Evolutionary conservation across 2,888 invertebrate genomes (phyloP), one percentile per base, ranked within the genome.

Genomic region (Hemithea aestivaria): DNA sequence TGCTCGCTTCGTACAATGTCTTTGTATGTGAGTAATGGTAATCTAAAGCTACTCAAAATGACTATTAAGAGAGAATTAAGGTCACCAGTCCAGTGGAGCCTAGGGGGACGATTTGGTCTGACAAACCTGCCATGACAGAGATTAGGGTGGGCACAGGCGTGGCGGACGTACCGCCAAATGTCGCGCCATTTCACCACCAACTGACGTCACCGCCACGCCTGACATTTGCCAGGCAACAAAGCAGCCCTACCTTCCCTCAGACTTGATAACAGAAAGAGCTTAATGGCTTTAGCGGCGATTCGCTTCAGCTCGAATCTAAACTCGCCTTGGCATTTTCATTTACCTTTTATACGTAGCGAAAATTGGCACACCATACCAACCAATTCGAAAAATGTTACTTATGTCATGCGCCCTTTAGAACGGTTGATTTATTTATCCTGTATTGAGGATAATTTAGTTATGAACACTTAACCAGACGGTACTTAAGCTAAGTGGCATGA

Each of bases 161-260:
- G 84, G 76, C 71, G 62, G 62, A 42, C 62, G 66, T 64, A 66
- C 70, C 66, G 69, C 72, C 66, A 84, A 85, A 85, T 85, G 85
- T 77, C 85, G 79, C 68, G 82, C 77, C 82, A 82, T 84, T 83
- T 84, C 59, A 64, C 64, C 62, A 64, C 59, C 55, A 47, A 56
- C 58, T 85, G 82, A 84, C 83, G 83, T 84, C 82, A 85, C 68
- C 37, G 74, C 83, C 85, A 65, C 85, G 75, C 85, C 85, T 85
- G 85, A 69, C 85, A 83, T 87, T 87, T 82, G 68, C 64, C 69
- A 69, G 66, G 80, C 76, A 76, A 79, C 81, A 82, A 78, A 74
- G 66, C 69, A 67, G 83, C 82, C 84, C 83, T 73, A 81, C 83
- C 84, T 78, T 68, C 64, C 67, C 62, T 60, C 66, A 50, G 52